Base-by-base conservation (phyloP, 1,140 invertebrate species). In the Cyphomyrmex costatus region DNA sequence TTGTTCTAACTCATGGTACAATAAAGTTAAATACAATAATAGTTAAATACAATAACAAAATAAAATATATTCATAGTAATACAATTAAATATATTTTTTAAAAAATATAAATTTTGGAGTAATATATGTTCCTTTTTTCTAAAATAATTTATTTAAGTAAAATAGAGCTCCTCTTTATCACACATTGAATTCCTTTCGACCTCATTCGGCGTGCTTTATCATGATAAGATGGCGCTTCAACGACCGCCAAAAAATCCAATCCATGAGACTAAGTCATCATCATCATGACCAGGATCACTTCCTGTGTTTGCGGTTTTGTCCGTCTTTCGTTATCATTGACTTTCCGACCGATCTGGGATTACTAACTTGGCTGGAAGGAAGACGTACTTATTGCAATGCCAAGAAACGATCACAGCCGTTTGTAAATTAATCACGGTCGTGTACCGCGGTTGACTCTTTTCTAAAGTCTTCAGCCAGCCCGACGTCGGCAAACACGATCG, bases 391-490 rank as follows among this genome's bases (percentile, higher is more conserved):
- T 24, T n/a, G n/a, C 76, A 68, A 63, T 70, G 74, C 68, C 63
- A 19, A 80, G 65, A 86, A 86, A 86, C 12, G 53, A 71, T 63
- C 19, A 49, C 24, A 51, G 51, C 7, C 53, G 33, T 83, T 87
- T 71, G 60, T 68, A 56, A 68, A 83, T 79, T 82, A 61, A 61
- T 76, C 85, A 86, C 66, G 84, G 66, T 79, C 74, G 83, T 76
- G 24, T 65, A 74, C 49, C 58, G 56, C n/a, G 63, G n/a, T 49
- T 70, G 80, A 70, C 63, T 78, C 61, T 73, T 86, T 68, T 33
- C 66, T 68, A 56, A 82, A 68, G 65, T 68, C 65, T 61, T 61
- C 58, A 58, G 51, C n/a, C 49, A 21, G 58, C 42, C 79, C 49
- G 51, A 71, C 46, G 49, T 53, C 58, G 79, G 76, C 63, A 30